Evolutionary conservation across 2,888 invertebrate genomes (phyloP).

Genomic region (Melinopterus prodromus): DNA sequence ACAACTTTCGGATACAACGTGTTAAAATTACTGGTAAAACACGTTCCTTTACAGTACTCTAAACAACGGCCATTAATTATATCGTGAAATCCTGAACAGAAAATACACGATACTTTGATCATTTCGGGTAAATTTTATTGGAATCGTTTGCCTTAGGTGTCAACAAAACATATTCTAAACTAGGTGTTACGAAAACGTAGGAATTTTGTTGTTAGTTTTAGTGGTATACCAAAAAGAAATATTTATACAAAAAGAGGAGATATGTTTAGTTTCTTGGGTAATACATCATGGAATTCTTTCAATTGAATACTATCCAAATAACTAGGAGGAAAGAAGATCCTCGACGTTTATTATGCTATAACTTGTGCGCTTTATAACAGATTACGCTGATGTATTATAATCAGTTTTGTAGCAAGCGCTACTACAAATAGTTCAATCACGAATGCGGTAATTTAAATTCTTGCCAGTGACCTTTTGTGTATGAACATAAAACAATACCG

Average conservation of each 20-base stretch:
- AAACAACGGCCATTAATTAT: neutral
- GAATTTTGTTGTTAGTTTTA: neutral
- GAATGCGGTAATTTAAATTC: neutral
- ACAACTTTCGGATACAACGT: slow-evolving; percentile 17
- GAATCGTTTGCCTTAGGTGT: neutral
- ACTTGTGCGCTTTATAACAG: neutral
- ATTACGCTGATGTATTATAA: neutral
- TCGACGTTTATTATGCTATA: neutral
- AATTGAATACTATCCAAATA: neutral
- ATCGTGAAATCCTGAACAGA: neutral
- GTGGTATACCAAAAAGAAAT: neutral
- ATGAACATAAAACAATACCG: neutral
- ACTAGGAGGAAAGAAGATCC: neutral
- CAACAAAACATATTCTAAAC: neutral
- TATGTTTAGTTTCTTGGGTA: neutral
- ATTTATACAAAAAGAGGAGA: neutral
- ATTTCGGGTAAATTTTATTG: neutral
- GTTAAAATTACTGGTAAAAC: slow-evolving; percentile 4
- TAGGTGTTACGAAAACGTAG: neutral
- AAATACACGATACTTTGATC: neutral
- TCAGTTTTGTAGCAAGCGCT: neutral
- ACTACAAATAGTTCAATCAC: slow-evolving; percentile 4
- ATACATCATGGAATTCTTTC: neutral
- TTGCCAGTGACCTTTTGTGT: slow-evolving; percentile 4
- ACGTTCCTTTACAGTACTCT: neutral